Evolutionary conservation across 1,140 invertebrate species (phyloP).

Genomic region (Diorhabda elongata): DNA sequence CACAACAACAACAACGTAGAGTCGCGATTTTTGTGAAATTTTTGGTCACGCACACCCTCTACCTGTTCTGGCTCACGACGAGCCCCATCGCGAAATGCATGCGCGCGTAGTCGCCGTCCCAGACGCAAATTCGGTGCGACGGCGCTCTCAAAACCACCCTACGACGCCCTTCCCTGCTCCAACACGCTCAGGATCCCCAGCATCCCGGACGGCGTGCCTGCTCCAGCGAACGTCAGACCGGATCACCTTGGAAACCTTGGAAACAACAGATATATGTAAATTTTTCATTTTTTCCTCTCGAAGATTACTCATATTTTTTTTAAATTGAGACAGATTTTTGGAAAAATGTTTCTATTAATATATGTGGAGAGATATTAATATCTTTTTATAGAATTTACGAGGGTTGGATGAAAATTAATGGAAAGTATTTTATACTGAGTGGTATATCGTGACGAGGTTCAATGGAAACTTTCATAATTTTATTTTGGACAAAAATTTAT

Average conservation of each 20-base stretch:
- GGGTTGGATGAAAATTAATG: too few relatives aligned
- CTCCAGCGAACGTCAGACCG: neutral
- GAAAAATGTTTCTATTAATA: too few relatives aligned
- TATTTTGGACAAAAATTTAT: too few relatives aligned
- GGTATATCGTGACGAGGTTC: too few relatives aligned
- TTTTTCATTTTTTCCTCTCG: neutral
- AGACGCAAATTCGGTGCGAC: constrained; percentile 33
- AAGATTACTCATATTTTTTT: too few relatives aligned
- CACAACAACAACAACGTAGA: constrained; percentile 23
- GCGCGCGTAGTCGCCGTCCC: constrained; percentile 29
- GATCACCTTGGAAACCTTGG: constrained; percentile 1
- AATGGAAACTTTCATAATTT: too few relatives aligned
- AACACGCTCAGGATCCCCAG: constrained; percentile 32
- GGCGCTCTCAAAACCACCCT: constrained; percentile 30
- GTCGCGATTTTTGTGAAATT: neutral
- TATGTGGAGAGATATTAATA: too few relatives aligned
- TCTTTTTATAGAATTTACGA: too few relatives aligned
- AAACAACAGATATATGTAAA: neutral
- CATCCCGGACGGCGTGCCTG: constrained; percentile 5
- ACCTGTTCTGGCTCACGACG: constrained; percentile 39
- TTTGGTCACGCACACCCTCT: constrained; percentile 36
- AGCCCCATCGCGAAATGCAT: constrained; percentile 42
- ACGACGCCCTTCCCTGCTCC: constrained; percentile 37
- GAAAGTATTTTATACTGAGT: too few relatives aligned
- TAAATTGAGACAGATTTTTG: too few relatives aligned